These are phyloP conservation scores for Acanthosepion lycidas DNA, from an alignment of 2,888 invertebrate genomes.

Conservation along the genomic window DNA sequence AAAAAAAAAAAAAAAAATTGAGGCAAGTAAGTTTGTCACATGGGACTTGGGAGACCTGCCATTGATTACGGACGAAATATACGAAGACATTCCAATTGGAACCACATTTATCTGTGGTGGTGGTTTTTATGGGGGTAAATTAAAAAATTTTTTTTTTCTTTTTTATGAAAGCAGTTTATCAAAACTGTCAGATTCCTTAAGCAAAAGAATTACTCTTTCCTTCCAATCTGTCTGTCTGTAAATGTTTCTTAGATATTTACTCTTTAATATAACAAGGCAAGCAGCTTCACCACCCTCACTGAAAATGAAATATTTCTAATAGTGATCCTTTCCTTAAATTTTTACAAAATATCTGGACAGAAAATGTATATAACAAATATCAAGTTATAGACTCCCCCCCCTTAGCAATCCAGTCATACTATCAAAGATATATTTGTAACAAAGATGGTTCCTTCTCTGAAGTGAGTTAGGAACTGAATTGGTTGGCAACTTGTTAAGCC, in stretches of 20 bases:
- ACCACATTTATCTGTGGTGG: not conserved
- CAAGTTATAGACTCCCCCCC: too few species aligned
- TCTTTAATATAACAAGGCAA: not conserved
- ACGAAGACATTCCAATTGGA: not conserved
- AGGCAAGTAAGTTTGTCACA: not conserved
- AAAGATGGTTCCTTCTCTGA: too few species aligned
- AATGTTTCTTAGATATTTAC: not conserved
- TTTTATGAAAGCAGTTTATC: not conserved
- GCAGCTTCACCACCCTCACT: not conserved
- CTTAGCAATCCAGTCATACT: too few species aligned
- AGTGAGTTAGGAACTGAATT: too few species aligned
- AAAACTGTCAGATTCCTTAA: not conserved
- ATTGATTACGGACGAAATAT: not conserved
- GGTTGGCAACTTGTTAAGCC: too few species aligned
- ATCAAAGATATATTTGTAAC: too few species aligned
- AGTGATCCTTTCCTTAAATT: not conserved
- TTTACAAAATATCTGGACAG: not conserved
- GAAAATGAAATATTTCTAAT: not conserved
- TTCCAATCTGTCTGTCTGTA: too few species aligned
- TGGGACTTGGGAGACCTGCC: slow-evolving; percentile 8
- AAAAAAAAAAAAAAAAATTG: not conserved
- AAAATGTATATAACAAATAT: not conserved
- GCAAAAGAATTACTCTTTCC: not conserved
- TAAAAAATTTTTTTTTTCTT: not conserved
- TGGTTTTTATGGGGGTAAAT: not conserved